phyloP scores from a whole-genome alignment of 37 sponge, comb jelly and placozoan genomes.

The Bolinopsis microptera region DNA sequence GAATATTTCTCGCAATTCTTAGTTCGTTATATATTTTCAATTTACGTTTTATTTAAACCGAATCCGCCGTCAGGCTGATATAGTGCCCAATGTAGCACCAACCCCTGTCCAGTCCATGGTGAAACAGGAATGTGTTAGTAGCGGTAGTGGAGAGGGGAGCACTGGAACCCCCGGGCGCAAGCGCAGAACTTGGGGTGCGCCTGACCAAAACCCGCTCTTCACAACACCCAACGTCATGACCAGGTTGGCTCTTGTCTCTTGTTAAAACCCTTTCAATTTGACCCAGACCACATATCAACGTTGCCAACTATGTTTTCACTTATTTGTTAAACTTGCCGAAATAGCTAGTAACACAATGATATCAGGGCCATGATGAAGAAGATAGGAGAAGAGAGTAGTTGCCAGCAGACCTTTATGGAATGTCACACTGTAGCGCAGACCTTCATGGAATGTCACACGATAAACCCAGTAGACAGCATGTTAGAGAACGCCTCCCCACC shows the following conservation, averaged over 20 bases:
- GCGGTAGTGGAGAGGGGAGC: not conserved
- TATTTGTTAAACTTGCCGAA: too few species aligned
- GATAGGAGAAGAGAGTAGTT: conserved; percentile 24
- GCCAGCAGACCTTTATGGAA: conserved; percentile 65
- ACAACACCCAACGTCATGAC: conserved; percentile 45
- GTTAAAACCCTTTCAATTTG: not conserved
- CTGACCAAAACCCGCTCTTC: not conserved
- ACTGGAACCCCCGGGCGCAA: not conserved
- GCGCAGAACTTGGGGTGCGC: conserved; percentile 55
- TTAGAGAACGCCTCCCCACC: conserved; percentile 36
- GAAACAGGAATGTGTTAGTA: not conserved
- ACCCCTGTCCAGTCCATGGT: not conserved
- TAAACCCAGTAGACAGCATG: not conserved
- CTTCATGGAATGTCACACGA: conserved; percentile 46
- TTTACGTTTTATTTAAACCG: too few species aligned
- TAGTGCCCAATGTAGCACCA: not conserved
- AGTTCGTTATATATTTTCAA: too few species aligned
- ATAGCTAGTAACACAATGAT: too few species aligned
- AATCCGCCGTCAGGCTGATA: not conserved
- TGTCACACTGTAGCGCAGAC: conserved; percentile 51
- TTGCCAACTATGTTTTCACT: not conserved
- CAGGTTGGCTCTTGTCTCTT: not conserved
- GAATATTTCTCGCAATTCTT: too few species aligned
- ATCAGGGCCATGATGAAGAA: not conserved
- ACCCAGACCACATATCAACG: not conserved